These are phyloP conservation scores for Parnassius glacialis DNA, from an alignment of 2,888 invertebrate genomes.

Conservation along the genomic window DNA sequence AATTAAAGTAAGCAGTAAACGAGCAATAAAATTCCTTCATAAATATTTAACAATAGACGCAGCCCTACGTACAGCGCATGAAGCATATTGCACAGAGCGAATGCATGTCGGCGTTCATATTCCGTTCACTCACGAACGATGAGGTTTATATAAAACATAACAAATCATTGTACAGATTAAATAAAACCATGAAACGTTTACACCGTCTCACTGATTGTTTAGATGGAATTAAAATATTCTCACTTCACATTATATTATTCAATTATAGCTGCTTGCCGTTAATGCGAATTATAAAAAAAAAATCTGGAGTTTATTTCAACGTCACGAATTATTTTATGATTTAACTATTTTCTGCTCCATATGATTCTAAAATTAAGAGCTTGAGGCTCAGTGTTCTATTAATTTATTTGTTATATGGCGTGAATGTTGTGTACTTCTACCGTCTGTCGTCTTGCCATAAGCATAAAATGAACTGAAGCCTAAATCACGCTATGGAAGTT, in stretches of 20 bases:
- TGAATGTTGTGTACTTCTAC: too few relatives aligned
- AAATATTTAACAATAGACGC: slow-evolving; percentile 13
- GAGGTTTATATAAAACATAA: slow-evolving; percentile 24
- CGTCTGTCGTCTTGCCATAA: too few relatives aligned
- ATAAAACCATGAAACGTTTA: slow-evolving; percentile 15
- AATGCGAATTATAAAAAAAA: too few relatives aligned
- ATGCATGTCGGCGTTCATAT: slow-evolving; percentile 26
- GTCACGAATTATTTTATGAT: too few relatives aligned
- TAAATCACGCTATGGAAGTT: too few relatives aligned
- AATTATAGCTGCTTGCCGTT: too few relatives aligned
- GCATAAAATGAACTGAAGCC: too few relatives aligned
- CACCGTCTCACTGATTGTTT: slow-evolving; percentile 1
- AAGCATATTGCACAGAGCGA: slow-evolving; percentile 27
- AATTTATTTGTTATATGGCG: too few relatives aligned
- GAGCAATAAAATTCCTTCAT: slow-evolving; percentile 6
- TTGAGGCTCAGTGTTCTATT: too few relatives aligned
- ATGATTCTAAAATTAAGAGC: too few relatives aligned
- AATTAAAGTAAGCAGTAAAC: background rate
- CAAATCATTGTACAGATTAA: slow-evolving; percentile 23
- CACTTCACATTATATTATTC: background rate
- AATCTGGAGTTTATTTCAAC: too few relatives aligned
- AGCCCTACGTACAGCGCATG: slow-evolving; percentile 17
- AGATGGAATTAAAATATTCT: slow-evolving; percentile 20
- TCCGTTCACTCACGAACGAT: slow-evolving; percentile 24
- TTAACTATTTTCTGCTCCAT: too few relatives aligned